A percentile compares a stretch with the other conserved stretches of the same genome.
These are phyloP conservation scores for Ceyx margarethae DNA, from an alignment of 2,113 vertebrate genomes.

Conservation along the genomic window DNA sequence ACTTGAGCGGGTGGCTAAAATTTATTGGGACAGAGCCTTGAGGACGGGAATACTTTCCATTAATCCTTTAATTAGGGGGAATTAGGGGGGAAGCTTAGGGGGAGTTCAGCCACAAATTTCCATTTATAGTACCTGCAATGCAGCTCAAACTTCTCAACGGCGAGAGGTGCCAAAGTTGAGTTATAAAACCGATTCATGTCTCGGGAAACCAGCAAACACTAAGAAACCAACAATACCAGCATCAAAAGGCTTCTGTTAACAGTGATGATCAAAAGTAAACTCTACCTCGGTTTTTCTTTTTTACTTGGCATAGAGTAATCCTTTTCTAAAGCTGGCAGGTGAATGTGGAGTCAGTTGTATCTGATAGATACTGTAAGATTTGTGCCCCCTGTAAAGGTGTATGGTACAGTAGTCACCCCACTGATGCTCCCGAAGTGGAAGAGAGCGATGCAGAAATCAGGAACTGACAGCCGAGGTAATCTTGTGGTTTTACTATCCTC, in stretches of 20 bases:
- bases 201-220: background rate
- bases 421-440: background rate
- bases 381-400: background rate
- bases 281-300: background rate
- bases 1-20: background rate
- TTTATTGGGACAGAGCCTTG: background rate
- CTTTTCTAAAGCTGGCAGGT: background rate
- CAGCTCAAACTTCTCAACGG: background rate
- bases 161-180: background rate
- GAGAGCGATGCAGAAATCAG: background rate
- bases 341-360: rapidly evolving
- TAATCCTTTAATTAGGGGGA: background rate
- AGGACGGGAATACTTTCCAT: background rate
- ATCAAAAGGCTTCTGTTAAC: background rate
- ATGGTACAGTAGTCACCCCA: background rate
- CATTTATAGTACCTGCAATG: background rate
- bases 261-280: background rate
- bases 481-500: background rate
- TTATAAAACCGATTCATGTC: background rate
- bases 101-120: background rate
- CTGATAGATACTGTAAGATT: background rate
- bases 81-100: background rate
- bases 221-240: background rate
- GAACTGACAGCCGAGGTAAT: background rate
- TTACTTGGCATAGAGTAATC: background rate